Percentiles rank a stretch among this genome's conserved stretches.
These are phyloP conservation scores for Salminus brasiliensis DNA, from an alignment of 2,113 vertebrate species.

Conservation along the genomic window DNA sequence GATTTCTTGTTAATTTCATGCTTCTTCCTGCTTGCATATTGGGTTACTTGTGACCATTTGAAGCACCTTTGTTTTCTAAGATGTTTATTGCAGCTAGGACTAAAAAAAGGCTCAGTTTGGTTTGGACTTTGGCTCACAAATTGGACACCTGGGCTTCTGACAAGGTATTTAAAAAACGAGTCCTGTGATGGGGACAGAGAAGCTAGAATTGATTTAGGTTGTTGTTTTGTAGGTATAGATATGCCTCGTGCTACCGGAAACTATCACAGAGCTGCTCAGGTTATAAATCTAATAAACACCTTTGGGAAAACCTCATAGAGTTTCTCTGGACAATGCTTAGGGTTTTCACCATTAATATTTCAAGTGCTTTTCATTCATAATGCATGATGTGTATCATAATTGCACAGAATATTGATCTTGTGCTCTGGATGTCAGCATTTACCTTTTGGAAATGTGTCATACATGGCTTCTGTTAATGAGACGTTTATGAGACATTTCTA, in stretches of 20 bases:
- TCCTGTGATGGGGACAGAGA: too few relatives aligned
- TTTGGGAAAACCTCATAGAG: not conserved
- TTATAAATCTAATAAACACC: slow-evolving; percentile 18
- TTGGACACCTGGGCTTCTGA: too few relatives aligned
- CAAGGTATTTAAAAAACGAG: too few relatives aligned
- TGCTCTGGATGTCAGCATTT: slow-evolving; percentile 15
- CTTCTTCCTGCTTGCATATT: too few relatives aligned
- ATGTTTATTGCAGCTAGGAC: too few relatives aligned
- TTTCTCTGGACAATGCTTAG: not conserved
- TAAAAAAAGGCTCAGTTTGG: too few relatives aligned
- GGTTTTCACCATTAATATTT: slow-evolving; percentile 46
- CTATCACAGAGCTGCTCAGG: not conserved
- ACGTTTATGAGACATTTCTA: not conserved
- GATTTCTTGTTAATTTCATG: too few relatives aligned
- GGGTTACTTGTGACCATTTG: too few relatives aligned
- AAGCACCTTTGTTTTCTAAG: too few relatives aligned
- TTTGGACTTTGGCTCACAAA: too few relatives aligned
- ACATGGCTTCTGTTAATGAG: not conserved
- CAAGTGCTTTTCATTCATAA: slow-evolving; percentile 18
- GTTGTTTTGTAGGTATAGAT: too few relatives aligned
- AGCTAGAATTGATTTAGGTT: too few relatives aligned
- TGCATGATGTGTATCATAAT: slow-evolving; percentile 25
- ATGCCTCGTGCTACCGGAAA: not conserved
- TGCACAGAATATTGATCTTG: slow-evolving; percentile 27
- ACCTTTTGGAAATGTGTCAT: not conserved